Percentiles rank a stretch among this genome's conserved stretches.
Evolutionary conservation across 1,140 invertebrate genomes (phyloP).

Genomic region (Apis cerana): DNA sequence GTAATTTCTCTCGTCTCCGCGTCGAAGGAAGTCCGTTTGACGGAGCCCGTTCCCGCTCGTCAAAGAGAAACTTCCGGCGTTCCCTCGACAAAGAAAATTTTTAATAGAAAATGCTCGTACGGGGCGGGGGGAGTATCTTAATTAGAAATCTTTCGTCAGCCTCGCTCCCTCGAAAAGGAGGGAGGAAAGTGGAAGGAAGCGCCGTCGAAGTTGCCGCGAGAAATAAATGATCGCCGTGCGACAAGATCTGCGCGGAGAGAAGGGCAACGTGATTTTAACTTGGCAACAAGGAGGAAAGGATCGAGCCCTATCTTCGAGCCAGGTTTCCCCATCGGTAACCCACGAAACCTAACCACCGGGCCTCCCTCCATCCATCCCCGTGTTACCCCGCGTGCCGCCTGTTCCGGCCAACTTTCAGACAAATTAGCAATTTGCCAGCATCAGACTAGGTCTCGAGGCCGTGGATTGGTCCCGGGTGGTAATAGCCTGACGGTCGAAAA

Average conservation of each 20-base stretch:
- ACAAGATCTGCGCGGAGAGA: not conserved
- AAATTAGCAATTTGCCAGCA: constrained; percentile 67
- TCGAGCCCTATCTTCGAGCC: constrained; percentile 41
- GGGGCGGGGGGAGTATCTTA: constrained; percentile 10
- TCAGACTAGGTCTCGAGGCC: constrained; percentile 44
- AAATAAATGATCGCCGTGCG: not conserved
- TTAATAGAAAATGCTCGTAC: not conserved
- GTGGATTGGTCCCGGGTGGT: constrained; percentile 48
- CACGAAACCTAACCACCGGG: constrained; percentile 21
- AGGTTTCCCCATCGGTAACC: constrained; percentile 32
- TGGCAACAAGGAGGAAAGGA: constrained; percentile 49
- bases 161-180: not conserved
- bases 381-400: constrained; percentile 2
- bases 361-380: not conserved
- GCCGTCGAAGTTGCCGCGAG: not conserved
- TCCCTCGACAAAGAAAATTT: not conserved
- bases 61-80: not conserved
- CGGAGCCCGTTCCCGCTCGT: not conserved
- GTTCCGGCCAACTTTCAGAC: constrained; percentile 52
- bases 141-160: constrained; percentile 29
- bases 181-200: too few species aligned
- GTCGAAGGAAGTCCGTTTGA: constrained; percentile 11
- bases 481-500: constrained; percentile 49
- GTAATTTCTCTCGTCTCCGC: too few species aligned
- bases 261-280: constrained; percentile 49